Base-by-base conservation (phyloP, 1,140 invertebrate genomes). In the Chymomyza costata region DNA sequence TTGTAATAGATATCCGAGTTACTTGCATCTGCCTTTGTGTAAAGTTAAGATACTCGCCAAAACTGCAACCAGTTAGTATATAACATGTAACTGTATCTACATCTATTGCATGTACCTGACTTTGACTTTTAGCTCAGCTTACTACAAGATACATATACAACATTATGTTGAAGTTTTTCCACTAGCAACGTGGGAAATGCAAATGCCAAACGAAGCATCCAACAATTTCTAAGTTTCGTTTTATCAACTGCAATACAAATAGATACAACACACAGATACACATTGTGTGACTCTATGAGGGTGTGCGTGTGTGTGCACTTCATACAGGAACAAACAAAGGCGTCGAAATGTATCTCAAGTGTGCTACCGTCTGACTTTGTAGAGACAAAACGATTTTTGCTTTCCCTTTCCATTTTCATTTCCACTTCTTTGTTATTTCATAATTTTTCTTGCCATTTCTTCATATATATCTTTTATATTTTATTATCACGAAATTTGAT, bases 121-220 rank as follows among this genome's bases (percentile, higher is more conserved):
- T 63, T 58, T 67, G 53, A 51, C 52, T 48, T 58, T 62, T 54
- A 68, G 25, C 41, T 43, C 48, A 38, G 49, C 43, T 63, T 65
- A 45, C 5, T 28, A 28, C 10, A 28, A 28, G 25, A 28, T 28
- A 28, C 25, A 28, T n/a, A n/a, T n/a, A n/a, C n/a, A n/a, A n/a
- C n/a, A n/a, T n/a, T n/a, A n/a, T n/a, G n/a, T n/a, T n/a, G n/a
- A 38, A 19, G 59, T 34, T 48, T 35, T 62, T 53, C 21, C 31
- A 16, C 13, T 13, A 53, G 39, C 59, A 78, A 80, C 73, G 73
- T 80, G 73, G 68, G 73, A 80, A 80, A 73, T 68, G 74, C 73
- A 78, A 78, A 80, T 80, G 67, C 44, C 61, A 50, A 46, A 34
- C 44, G 13, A 8, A 19, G 31, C 37, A 46, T 3, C 21, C 8